Percentiles rank a stretch among this genome's conserved stretches.
phyloP scores from a whole-genome alignment of 2,113 vertebrate species.

The Hippocampus guttulatus region DNA sequence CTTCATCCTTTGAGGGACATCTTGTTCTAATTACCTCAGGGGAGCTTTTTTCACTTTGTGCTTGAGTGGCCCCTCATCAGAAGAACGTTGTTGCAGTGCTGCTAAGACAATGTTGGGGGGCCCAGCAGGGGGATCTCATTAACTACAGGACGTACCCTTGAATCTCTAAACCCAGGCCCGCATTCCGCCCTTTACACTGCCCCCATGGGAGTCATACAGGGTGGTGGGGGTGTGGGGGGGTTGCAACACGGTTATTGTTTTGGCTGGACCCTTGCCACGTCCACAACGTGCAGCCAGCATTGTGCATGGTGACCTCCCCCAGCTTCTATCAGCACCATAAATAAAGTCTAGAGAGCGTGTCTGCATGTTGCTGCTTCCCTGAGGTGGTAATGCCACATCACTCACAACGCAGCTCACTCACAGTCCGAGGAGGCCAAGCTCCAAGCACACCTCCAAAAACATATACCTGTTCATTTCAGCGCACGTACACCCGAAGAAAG shows the following conservation, averaged over 20 bases:
- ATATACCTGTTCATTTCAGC: conserved; percentile 44
- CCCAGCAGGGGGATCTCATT: conserved; percentile 61
- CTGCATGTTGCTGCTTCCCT: conserved; percentile 53
- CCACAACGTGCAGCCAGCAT: conserved; percentile 24
- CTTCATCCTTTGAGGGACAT: not conserved
- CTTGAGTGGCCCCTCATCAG: conserved; percentile 13
- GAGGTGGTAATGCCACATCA: conserved; percentile 56
- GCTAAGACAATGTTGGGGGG: conserved; percentile 39
- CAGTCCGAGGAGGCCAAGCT: conserved; percentile 29
- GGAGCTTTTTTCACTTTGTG: conserved; percentile 2
- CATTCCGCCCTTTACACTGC: conserved; percentile 48
- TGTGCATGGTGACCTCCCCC: conserved; percentile 26
- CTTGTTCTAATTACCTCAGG: conserved; percentile 12
- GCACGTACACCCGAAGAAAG: conserved; percentile 12
- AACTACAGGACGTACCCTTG: conserved; percentile 64
- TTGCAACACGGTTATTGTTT: conserved; percentile 55
- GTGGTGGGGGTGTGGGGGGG: conserved; percentile 15
- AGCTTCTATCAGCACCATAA: conserved; percentile 31
- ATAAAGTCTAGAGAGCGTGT: conserved; percentile 41
- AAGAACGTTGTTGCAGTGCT: conserved; percentile 18
- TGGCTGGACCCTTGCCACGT: conserved; percentile 53
- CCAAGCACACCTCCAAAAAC: conserved; percentile 27
- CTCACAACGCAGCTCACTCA: conserved; percentile 28
- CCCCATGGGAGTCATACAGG: conserved; percentile 51
- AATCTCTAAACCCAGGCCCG: conserved; percentile 61